Conservation (phyloP, 2,888 invertebrate genomes). For the Andrena haemorrhoa region DNA sequence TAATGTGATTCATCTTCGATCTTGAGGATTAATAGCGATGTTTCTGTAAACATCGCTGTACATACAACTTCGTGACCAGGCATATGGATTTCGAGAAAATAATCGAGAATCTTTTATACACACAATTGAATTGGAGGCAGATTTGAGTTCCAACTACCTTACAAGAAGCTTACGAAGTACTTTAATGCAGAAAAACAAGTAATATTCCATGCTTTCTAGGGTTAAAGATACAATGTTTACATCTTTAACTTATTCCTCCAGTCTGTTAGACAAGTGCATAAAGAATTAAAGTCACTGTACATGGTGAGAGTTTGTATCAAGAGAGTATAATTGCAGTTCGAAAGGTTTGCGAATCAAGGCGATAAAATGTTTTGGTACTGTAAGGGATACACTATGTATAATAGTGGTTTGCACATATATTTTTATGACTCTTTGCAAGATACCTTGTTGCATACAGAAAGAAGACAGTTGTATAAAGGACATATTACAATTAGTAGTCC, state of each 20-base stretch:
- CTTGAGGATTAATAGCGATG: not conserved
- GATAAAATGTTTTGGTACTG: constrained; percentile 3
- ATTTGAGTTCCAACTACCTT: constrained; percentile 7
- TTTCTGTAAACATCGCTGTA: not conserved
- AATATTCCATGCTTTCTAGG: constrained; percentile 14
- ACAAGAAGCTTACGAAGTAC: constrained; percentile 10
- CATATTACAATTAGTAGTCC: not conserved
- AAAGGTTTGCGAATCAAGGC: not conserved
- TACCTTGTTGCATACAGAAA: constrained; percentile 5
- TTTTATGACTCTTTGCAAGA: constrained; percentile 35
- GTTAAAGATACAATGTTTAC: constrained; percentile 11
- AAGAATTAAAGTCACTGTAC: not conserved
- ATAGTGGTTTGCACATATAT: constrained; percentile 19
- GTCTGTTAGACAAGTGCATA: not conserved
- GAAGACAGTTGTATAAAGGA: constrained; percentile 1
- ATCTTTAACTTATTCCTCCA: constrained; percentile 15
- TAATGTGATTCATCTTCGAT: not conserved
- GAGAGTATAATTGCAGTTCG: not conserved
- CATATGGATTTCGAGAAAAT: not conserved
- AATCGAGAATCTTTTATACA: not conserved
- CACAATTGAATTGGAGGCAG: not conserved
- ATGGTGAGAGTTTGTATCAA: not conserved
- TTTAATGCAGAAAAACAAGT: constrained; percentile 12
- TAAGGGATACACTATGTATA: not conserved
- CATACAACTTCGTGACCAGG: not conserved